Conservation (phyloP, 2,797 vertebrate species). For the Dryobates pubescens region DNA sequence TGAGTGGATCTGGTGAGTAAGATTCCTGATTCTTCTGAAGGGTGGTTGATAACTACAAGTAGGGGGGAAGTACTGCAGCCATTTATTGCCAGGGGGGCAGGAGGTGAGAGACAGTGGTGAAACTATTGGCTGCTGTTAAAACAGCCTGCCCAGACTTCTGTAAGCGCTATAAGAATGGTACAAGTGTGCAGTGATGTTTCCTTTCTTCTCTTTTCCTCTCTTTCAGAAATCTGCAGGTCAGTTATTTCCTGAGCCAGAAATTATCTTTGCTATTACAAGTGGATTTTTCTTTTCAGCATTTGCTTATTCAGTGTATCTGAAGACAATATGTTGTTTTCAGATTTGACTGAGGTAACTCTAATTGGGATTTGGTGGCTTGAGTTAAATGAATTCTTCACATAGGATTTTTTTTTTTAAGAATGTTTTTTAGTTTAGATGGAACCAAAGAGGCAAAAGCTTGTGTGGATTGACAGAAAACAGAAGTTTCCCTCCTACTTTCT, state of each 20-base stretch:
- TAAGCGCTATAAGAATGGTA: not conserved
- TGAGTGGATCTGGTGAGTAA: slow-evolving; percentile 42
- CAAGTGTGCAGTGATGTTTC: not conserved
- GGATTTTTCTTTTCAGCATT: not conserved
- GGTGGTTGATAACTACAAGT: not conserved
- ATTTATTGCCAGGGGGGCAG: not conserved
- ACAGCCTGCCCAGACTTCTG: not conserved
- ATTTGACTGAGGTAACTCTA: not conserved
- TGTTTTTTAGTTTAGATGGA: not conserved
- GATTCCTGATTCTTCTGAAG: slow-evolving; percentile 13
- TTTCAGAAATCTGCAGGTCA: not conserved
- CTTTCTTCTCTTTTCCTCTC: fast-evolving
- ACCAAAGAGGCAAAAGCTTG: not conserved
- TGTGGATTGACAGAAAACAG: not conserved
- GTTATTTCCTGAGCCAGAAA: not conserved
- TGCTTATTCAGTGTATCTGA: not conserved
- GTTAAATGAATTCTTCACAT: not conserved
- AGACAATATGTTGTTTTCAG: not conserved
- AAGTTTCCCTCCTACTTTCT: not conserved
- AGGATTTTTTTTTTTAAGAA: not conserved
- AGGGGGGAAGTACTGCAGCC: not conserved
- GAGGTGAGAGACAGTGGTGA: not conserved
- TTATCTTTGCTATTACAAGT: fast-evolving
- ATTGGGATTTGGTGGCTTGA: not conserved
- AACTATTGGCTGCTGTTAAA: not conserved